Percentiles rank a stretch among this genome's conserved stretches.
These are phyloP conservation scores for Helarctos malayanus DNA, from an alignment of 2,797 vertebrate species.

Conservation along the genomic window DNA sequence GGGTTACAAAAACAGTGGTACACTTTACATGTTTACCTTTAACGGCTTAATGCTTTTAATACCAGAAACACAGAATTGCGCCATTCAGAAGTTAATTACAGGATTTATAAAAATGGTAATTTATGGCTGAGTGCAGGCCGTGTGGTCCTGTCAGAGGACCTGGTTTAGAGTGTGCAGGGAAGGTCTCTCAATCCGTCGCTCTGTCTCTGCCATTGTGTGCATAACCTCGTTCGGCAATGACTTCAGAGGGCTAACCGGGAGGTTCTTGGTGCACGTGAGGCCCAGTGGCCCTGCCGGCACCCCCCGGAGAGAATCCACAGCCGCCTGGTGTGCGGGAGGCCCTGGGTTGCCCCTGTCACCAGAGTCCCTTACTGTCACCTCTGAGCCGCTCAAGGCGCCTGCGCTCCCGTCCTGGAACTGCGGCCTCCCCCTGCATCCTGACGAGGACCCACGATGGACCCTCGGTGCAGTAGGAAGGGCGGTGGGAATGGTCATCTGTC, in stretches of 20 bases:
- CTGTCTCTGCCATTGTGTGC: neutral
- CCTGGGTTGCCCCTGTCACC: neutral
- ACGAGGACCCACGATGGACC: rapidly evolving
- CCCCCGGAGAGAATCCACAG: neutral
- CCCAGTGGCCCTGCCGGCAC: neutral
- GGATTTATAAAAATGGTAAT: slow-evolving; percentile 79
- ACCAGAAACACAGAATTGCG: slow-evolving; percentile 64
- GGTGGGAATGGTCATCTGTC: neutral
- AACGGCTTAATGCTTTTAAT: slow-evolving; percentile 76
- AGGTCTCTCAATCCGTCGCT: neutral
- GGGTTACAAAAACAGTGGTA: slow-evolving; percentile 73
- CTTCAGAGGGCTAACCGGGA: slow-evolving; percentile 59
- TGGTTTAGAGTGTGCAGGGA: neutral
- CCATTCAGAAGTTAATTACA: slow-evolving; percentile 79
- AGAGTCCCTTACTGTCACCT: neutral
- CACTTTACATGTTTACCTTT: slow-evolving; percentile 79
- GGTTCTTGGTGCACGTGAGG: neutral
- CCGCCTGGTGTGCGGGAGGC: neutral
- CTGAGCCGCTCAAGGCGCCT: neutral
- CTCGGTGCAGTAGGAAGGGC: neutral
- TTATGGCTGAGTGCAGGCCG: slow-evolving; percentile 57
- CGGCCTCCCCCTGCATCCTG: neutral
- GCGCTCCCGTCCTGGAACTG: neutral
- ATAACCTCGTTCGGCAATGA: slow-evolving; percentile 46
- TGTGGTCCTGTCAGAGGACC: slow-evolving; percentile 66